Conservation (phyloP, 2,888 invertebrate genomes). For the Shargacucullia verbasci region DNA sequence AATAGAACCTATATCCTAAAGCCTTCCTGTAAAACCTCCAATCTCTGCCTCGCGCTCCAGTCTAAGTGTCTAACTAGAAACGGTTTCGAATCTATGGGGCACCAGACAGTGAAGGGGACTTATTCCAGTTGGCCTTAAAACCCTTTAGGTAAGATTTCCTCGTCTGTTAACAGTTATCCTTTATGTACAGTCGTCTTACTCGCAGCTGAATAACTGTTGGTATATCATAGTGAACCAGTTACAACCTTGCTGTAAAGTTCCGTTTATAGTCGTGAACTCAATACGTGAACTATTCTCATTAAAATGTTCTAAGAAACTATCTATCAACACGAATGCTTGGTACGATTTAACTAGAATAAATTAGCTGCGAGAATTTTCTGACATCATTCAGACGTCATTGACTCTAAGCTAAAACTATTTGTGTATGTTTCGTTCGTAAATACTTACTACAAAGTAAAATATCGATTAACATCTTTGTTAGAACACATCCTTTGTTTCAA, state of each 20-base stretch:
- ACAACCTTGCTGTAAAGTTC: slow-evolving; percentile 1
- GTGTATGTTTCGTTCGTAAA: neutral
- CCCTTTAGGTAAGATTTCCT: too few relatives aligned
- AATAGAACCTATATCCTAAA: too few relatives aligned
- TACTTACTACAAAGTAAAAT: slow-evolving; percentile 4
- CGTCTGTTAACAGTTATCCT: neutral
- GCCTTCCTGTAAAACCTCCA: too few relatives aligned
- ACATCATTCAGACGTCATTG: slow-evolving; percentile 29
- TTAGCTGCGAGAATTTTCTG: slow-evolving; percentile 31
- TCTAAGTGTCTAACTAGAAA: too few relatives aligned
- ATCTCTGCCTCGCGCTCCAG: too few relatives aligned
- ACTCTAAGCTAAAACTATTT: slow-evolving; percentile 11
- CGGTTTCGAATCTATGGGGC: too few relatives aligned
- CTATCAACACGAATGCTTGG: slow-evolving; percentile 29
- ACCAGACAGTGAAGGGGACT: too few relatives aligned
- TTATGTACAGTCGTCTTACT: neutral
- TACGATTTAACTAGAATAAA: slow-evolving; percentile 35
- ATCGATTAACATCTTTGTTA: slow-evolving; percentile 22
- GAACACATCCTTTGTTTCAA: slow-evolving; percentile 41
- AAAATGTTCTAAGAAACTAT: slow-evolving; percentile 31
- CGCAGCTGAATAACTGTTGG: slow-evolving; percentile 2
- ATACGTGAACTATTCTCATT: slow-evolving; percentile 12
- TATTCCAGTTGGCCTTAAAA: too few relatives aligned
- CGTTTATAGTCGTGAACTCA: slow-evolving; percentile 32
- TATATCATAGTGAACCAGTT: slow-evolving; percentile 1